phyloP scores from a whole-genome alignment of 2,888 invertebrate species.

The Linyphia triangularis region DNA sequence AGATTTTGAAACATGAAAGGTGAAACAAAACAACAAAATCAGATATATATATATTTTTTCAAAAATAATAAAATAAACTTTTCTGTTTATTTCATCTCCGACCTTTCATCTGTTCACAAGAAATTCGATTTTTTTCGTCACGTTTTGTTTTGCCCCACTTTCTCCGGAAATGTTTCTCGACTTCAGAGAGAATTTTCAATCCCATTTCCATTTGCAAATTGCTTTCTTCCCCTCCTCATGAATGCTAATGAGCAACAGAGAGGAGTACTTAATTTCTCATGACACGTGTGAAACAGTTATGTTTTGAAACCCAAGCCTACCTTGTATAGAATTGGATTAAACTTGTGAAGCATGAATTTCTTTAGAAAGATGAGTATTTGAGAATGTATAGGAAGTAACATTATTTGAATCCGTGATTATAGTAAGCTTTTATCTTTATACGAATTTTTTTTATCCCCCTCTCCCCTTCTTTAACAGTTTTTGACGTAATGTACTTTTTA shows the following conservation, averaged over 20 bases:
- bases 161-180: conserved; percentile 14
- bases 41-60: too few relatives aligned
- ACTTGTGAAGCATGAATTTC: background rate
- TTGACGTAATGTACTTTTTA: too few relatives aligned
- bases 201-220: conserved; percentile 54
- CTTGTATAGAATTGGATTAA: background rate
- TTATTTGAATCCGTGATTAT: too few relatives aligned
- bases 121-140: conserved; percentile 15
- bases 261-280: background rate
- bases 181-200: conserved; percentile 49
- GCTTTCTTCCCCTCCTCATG: conserved; percentile 37
- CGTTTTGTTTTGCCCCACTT: conserved; percentile 33
- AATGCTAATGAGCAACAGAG: conserved; percentile 24
- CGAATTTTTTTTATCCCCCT: too few relatives aligned
- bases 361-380: too few relatives aligned
- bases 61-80: background rate
- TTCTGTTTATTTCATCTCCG: background rate
- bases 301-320: background rate
- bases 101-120: background rate
- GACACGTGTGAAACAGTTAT: background rate
- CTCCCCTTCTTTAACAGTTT: too few relatives aligned
- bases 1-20: too few relatives aligned
- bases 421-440: too few relatives aligned
- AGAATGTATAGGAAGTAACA: too few relatives aligned
- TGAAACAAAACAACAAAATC: too few relatives aligned